These are phyloP conservation scores for Drosophila nebulosa DNA, from an alignment of 1,140 invertebrate genomes.

Conservation along the genomic window DNA sequence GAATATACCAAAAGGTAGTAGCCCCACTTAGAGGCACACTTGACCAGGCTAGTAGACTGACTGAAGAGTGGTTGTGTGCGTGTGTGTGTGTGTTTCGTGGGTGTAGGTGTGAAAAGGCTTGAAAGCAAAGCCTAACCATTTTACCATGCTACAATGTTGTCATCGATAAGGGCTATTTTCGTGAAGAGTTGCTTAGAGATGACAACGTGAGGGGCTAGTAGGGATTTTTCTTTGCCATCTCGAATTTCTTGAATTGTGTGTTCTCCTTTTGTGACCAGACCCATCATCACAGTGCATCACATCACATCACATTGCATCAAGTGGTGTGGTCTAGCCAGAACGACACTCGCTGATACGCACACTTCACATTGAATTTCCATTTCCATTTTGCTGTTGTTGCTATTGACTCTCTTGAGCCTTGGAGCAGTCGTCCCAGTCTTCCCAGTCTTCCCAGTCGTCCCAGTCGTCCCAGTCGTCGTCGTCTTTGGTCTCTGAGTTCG, in stretches of 20 bases:
- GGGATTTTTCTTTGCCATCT: neutral
- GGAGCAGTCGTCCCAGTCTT: no score
- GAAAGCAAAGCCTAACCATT: slow-evolving; percentile 17
- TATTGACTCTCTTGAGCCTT: neutral
- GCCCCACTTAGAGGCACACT: slow-evolving; percentile 33
- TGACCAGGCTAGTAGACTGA: slow-evolving; percentile 25
- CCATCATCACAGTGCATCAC: neutral
- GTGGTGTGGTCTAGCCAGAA: slow-evolving; percentile 64
- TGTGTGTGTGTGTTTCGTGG: slow-evolving; percentile 46
- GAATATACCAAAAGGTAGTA: neutral
- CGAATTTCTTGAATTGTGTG: neutral
- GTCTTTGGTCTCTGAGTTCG: neutral
- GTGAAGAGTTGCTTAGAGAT: slow-evolving; percentile 30
- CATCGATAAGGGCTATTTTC: slow-evolving; percentile 25
- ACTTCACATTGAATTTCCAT: slow-evolving; percentile 78
- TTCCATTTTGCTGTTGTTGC: slow-evolving; percentile 29
- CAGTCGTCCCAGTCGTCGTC: no score
- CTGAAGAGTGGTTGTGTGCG: slow-evolving; percentile 45
- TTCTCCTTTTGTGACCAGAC: neutral
- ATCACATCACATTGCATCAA: neutral
- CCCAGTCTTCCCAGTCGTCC: no score
- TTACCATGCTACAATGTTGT: slow-evolving; percentile 62
- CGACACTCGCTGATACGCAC: slow-evolving; percentile 77
- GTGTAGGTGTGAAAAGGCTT: slow-evolving; percentile 55
- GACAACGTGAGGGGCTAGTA: neutral